Evolutionary conservation across 2,113 vertebrate species (phyloP).

Genomic region (Tricholaema leucomelas): DNA sequence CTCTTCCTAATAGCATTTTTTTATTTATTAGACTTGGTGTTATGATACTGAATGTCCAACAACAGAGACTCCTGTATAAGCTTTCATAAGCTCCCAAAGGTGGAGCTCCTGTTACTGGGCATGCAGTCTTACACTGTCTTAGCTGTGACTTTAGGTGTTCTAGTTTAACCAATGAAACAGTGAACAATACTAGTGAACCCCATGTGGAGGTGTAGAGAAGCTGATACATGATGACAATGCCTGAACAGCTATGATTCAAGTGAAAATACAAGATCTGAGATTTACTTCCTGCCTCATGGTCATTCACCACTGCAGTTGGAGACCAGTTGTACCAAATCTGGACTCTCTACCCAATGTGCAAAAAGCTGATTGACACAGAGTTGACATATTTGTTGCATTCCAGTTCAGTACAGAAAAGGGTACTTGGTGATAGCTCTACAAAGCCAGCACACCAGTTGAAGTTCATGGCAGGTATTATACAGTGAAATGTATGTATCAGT

Average conservation of each 20-base stretch:
- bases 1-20: neutral
- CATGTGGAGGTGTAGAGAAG: neutral
- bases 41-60: neutral
- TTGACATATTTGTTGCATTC: no score
- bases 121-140: rapidly evolving
- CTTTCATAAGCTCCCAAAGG: neutral
- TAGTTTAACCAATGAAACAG: neutral
- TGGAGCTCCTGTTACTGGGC: neutral
- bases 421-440: no score
- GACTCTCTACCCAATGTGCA: no score
- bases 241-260: rapidly evolving
- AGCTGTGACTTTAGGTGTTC: neutral
- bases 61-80: neutral
- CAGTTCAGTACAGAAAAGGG: no score
- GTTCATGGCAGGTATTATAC: no score
- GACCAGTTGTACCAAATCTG: no score
- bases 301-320: neutral
- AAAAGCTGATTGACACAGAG: no score
- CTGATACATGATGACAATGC: neutral
- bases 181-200: neutral
- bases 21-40: neutral
- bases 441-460: no score
- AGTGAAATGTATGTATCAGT: no score
- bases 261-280: neutral
- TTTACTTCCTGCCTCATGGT: neutral